Base-by-base conservation (phyloP, 1,140 invertebrate species). In the Lordiphosa clarofinis region DNA sequence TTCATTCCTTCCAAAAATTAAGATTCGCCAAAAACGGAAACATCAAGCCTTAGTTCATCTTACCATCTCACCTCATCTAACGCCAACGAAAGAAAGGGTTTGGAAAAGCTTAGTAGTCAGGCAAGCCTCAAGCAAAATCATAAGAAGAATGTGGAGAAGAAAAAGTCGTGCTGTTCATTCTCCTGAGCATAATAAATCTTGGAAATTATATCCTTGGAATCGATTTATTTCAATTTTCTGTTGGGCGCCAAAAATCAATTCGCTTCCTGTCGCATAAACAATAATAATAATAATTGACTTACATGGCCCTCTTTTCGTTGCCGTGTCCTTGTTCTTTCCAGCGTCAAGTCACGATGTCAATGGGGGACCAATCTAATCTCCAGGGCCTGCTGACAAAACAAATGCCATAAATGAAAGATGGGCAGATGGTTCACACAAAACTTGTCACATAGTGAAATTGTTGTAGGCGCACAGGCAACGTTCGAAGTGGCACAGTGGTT, bases 221-320 rank as follows among this genome's bases (percentile, higher is more conserved):
- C 12, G 12, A 24, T 19, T 5, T 19, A 28, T 54, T 60, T 75
- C 72, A 68, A 72, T 68, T 81, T 59, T 56, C 33, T 38, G 44
- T 12, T 47, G 15, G 10, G 37, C 39, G 35, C 5, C 24, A 10
- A 37, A 74, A 75, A 72, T 71, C 54, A 67, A 72, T 71, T 61
- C 36, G 37, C 35, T 21, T 19, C 35, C 12, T 21, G 31, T 10
- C n/a, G 9, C n/a, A 19, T 5, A 33, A 57, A 82, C 59, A 81
- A 81, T 81, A 72, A 81, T 75, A 76, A 75, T 81, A 76, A 75
- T 81, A 81, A 81, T 81, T 82, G 76, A 81, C 62, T 81, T 82
- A 57, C 58, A 57, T 63, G 61, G 71, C 58, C 58, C 64, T 79
- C 54, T 55, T 40, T 71, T 48, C 24, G 47, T 56, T 47, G 13